phyloP scores from a whole-genome alignment of 1,140 invertebrate species.

The Ruditapes philippinarum region DNA sequence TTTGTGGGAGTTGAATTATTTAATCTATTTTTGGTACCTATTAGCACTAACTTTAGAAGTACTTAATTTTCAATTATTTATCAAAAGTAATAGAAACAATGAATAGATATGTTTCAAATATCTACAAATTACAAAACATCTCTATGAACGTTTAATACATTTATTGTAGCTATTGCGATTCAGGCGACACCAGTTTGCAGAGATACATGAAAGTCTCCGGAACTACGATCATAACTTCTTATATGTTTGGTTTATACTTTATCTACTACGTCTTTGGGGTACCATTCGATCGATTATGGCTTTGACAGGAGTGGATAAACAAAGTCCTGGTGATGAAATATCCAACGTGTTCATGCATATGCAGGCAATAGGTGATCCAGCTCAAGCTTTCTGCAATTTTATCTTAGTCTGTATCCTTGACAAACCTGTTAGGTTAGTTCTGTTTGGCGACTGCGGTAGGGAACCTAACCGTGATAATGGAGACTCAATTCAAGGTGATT shows the following conservation, averaged over 20 bases:
- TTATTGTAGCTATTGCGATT: no score
- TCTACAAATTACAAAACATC: no score
- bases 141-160: no score
- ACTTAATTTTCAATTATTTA: no score
- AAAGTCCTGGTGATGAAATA: neutral
- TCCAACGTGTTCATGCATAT: neutral
- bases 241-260: conserved; percentile 37
- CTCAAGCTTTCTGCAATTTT: conserved; percentile 30
- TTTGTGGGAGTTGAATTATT: no score
- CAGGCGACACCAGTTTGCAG: neutral
- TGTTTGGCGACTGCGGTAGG: neutral
- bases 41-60: no score
- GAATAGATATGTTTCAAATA: no score
- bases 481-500: no score
- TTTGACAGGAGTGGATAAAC: neutral
- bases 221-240: conserved; percentile 30
- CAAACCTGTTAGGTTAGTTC: neutral
- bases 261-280: conserved; percentile 2
- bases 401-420: conserved; percentile 25
- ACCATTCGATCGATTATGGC: conserved; percentile 8
- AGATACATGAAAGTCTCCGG: neutral
- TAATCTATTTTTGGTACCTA: no score
- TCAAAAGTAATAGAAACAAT: no score
- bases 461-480: no score
- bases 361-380: conserved; percentile 25